Evolutionary conservation across 2,113 vertebrate species (phyloP), one percentile per base, ranked within the genome.

Genomic region (Struthidea cinerea): DNA sequence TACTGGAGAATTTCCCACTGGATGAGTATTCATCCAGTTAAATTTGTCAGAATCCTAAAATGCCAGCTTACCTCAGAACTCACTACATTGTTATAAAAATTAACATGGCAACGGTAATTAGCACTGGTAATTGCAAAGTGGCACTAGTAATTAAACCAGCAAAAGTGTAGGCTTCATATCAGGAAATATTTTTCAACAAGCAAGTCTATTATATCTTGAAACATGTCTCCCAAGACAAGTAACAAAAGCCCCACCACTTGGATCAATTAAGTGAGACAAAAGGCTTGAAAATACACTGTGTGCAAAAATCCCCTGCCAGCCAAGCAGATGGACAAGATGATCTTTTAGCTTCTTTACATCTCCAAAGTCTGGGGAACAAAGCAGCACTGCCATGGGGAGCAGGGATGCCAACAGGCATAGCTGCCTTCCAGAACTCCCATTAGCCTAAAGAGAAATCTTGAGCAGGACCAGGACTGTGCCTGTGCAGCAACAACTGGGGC

Each of bases 401-500:
- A 35, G 20, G 14, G 35, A 50, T 55, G 59, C 33, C 59, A 80
- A n/a, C 4, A 52, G 39, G 32, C 16, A 16, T 4, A 15, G 6
- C 11, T 46, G 9, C 28, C 17, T 56, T 78, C 12, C 21, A 84
- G 28, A 32, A 11, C 9, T 59, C 32, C 69, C 0, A 0, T 46
- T 37, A 84, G 19, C 11, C 42, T 61, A 37, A 37, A 80, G 32
- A 81, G 26, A 69, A 91, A 15, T n/a, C 16, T 44, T 13, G 3
- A 24, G 17, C 0, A 2, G 60, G 77, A 63, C 26, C 22, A 67
- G 30, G 30, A 49, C 17, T 46, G 27, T 2, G 1, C 21, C 42
- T 5, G 1, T 1, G 0, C 42, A 55, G 22, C 55, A 35, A 16
- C 0, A 1, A 33, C 1, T 18, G 49, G 13, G 16, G n/a, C 9